These are phyloP conservation scores for Brachystomella parvula DNA, from an alignment of 1,140 invertebrate genomes.

Conservation along the genomic window DNA sequence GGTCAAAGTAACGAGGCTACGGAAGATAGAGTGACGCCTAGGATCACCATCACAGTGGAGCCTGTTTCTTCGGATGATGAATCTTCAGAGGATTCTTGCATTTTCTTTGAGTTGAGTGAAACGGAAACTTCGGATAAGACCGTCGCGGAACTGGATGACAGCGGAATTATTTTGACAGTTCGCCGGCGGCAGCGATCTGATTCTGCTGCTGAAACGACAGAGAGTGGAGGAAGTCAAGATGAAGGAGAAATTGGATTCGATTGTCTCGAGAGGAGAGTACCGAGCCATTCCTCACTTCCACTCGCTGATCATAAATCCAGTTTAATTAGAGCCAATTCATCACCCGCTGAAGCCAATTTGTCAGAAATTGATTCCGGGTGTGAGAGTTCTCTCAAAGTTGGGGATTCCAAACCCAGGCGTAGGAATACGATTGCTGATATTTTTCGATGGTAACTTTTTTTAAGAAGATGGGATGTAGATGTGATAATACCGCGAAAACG, in stretches of 20 bases:
- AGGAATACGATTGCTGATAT: slow-evolving; percentile 38
- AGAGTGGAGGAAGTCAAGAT: not conserved
- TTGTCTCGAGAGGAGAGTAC: no score
- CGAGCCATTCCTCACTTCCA: not conserved
- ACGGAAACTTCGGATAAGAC: slow-evolving; percentile 29
- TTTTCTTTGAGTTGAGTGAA: slow-evolving; percentile 31
- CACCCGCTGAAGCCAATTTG: slow-evolving; percentile 28
- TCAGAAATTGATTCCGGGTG: slow-evolving; percentile 25
- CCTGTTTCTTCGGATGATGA: slow-evolving; percentile 30
- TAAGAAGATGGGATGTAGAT: no score
- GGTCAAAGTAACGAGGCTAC: slow-evolving; percentile 11
- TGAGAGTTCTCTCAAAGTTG: slow-evolving; percentile 26
- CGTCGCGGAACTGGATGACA: slow-evolving; percentile 21
- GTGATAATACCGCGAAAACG: no score
- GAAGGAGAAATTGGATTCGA: not conserved
- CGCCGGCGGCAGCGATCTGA: slow-evolving; percentile 12
- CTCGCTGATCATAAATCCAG: slow-evolving; percentile 18
- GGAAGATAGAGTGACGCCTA: slow-evolving; percentile 19
- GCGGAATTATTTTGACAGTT: slow-evolving; percentile 20
- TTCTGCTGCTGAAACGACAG: slow-evolving; percentile 7
- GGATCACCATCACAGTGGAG: slow-evolving; percentile 34
- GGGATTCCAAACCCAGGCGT: slow-evolving; percentile 31
- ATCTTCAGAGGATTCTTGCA: slow-evolving; percentile 20
- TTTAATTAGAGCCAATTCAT: slow-evolving; percentile 21
- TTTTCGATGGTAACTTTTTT: slow-evolving; percentile 34